These are phyloP conservation scores for Psylliodes chrysocephalus DNA, from an alignment of 2,888 invertebrate genomes.

Conservation along the genomic window DNA sequence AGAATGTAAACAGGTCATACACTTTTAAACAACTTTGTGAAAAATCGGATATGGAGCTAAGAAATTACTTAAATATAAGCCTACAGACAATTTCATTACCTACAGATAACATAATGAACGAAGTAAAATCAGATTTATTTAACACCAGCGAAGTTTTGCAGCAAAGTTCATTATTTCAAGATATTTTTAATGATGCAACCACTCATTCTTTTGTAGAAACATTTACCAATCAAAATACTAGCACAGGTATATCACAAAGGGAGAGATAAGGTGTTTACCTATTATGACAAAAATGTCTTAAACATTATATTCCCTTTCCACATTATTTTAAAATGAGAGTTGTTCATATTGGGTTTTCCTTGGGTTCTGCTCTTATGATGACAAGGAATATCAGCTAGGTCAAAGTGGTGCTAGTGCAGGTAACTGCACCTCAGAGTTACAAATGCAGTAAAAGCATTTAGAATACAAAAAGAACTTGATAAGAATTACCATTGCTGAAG, in stretches of 20 bases:
- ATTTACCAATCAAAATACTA: constrained; percentile 56
- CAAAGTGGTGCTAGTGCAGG: no score
- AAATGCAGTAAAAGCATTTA: no score
- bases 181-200: constrained; percentile 60
- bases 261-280: no score
- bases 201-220: constrained; percentile 59
- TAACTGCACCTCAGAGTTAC: no score
- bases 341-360: no score
- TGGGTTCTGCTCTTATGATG: no score
- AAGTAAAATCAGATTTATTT: constrained; percentile 57
- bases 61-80: constrained; percentile 58
- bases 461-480: no score
- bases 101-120: constrained; percentile 49
- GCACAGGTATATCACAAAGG: constrained; percentile 53
- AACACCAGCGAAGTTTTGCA: constrained; percentile 58
- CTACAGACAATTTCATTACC: constrained; percentile 50
- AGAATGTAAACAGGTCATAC: constrained; percentile 59
- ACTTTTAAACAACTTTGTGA: constrained; percentile 62
- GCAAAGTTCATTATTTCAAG: constrained; percentile 60
- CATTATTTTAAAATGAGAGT: no score
- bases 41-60: constrained; percentile 59
- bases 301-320: no score
- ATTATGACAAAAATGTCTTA: no score
- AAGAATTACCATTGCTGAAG: no score
- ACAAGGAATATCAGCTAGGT: no score